Conservation (phyloP, 2,888 invertebrate genomes). For the Lymantria monacha region DNA sequence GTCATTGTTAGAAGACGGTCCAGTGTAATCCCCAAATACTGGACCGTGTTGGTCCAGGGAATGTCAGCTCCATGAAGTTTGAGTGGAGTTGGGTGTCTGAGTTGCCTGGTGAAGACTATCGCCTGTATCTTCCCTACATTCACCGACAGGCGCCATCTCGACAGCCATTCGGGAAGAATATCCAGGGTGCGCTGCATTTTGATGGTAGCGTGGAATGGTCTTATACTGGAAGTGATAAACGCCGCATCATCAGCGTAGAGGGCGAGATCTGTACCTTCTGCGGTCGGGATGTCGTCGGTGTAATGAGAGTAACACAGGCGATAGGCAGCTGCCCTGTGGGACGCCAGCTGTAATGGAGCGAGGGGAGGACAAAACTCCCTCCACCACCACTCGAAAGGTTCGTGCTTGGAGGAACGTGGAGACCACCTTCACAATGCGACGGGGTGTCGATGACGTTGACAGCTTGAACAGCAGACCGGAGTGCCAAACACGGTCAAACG, state of each 20-base stretch:
- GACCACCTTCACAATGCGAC: too few species aligned
- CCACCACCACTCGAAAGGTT: neutral
- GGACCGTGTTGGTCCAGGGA: too few species aligned
- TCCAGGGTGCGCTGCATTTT: neutral
- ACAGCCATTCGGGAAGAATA: conserved; percentile 5
- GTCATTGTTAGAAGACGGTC: too few species aligned
- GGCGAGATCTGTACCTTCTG: neutral
- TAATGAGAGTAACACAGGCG: neutral
- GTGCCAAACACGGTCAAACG: too few species aligned
- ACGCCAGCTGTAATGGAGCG: neutral
- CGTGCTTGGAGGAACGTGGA: too few species aligned
- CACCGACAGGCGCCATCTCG: neutral
- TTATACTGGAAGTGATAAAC: neutral
- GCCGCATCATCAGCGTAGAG: neutral
- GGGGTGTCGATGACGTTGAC: too few species aligned
- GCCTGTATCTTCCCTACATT: too few species aligned
- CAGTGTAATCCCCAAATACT: too few species aligned
- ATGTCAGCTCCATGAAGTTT: too few species aligned
- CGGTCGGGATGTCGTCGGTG: neutral
- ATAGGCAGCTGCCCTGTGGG: neutral
- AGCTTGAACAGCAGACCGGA: too few species aligned
- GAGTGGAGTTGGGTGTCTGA: too few species aligned
- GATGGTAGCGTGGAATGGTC: neutral
- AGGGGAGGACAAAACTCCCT: neutral
- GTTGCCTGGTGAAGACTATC: too few species aligned